Base-by-base conservation (phyloP, 2,113 vertebrate species). In the Zosterops lateralis region DNA sequence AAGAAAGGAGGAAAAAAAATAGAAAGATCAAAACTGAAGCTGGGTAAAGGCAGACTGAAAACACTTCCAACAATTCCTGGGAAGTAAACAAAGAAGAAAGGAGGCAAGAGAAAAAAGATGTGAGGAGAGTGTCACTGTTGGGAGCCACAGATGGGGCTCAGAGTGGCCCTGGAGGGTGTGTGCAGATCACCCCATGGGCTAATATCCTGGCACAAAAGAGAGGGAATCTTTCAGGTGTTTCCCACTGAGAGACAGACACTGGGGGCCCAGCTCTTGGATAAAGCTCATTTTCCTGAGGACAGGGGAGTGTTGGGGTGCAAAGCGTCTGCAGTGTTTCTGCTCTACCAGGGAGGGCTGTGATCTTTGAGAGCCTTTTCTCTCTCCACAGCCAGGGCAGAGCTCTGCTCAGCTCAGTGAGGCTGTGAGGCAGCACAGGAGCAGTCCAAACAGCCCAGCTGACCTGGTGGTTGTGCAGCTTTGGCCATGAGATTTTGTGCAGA, bases 61-160 rank as follows among this genome's bases (percentile, higher is more conserved):
- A 44, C 48, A 71, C 87, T 93, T 92, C 80, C 92, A 77, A 89
- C 48, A 68, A 32, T 56, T 87, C 48, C 65, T 91, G 77, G 89
- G 89, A 92, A 94, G 67, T 83, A 95, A 94, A 94, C 58, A 95
- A 81, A 84, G 34, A 2, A 38, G 81, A 78, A 84, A 84, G 12
- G 60, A 76, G 58, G 54, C 60, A 81, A 80, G 51, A 70, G 45
- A 44, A 90, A 80, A 85, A 88, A 62, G 17, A 44, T 57, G 24
- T 7, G 64, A 18, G 54, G 84, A 80, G 64, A 86, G 34, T 51
- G 44, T 70, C 40, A 3, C 48, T 78, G 38, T 8, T 96, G 68
- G 84, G 77, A 84, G 36, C 20, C 71, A 8, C 10, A 19, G 32
- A 21, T 1, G 12, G 26, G 64, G 36, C 65, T 71, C 56, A 1